phyloP scores from a whole-genome alignment of 2,113 vertebrate species.

The Irena cyanogastra region DNA sequence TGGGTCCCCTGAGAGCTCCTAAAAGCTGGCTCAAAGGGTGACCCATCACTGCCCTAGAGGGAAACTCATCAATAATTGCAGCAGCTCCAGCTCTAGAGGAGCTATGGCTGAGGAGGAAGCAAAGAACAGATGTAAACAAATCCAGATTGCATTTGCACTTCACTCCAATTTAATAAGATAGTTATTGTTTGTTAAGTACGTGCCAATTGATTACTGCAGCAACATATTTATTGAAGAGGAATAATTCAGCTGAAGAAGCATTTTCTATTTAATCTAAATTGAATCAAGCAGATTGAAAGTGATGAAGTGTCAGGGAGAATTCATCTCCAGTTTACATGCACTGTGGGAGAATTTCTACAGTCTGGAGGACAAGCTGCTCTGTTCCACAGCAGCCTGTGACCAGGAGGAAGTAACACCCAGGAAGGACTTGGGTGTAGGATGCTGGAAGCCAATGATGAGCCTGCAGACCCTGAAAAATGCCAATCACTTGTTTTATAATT shows the following conservation, averaged over 20 bases:
- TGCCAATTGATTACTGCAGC: slow-evolving; percentile 39
- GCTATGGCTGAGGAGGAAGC: not conserved
- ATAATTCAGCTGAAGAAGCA: slow-evolving; percentile 7
- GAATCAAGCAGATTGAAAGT: not conserved
- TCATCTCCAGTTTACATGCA: not conserved
- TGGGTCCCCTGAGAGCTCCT: too few relatives aligned
- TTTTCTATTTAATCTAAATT: not conserved
- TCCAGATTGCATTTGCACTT: not conserved
- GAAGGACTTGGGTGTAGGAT: not conserved
- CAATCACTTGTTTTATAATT: too few relatives aligned
- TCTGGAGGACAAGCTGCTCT: not conserved
- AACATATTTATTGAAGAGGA: slow-evolving; percentile 46
- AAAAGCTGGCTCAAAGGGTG: too few relatives aligned
- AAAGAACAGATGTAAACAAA: slow-evolving; percentile 2
- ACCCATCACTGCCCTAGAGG: not conserved
- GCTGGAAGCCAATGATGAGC: not conserved
- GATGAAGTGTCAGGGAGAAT: not conserved
- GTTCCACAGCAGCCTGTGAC: not conserved
- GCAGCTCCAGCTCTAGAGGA: not conserved
- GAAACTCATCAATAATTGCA: not conserved
- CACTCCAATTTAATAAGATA: slow-evolving; percentile 21
- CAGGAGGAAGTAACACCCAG: not conserved
- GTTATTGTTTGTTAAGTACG: slow-evolving; percentile 30
- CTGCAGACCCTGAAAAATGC: not conserved
- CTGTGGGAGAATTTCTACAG: not conserved